A percentile compares a stretch with the other conserved stretches of the same genome.
Evolutionary conservation across 2,888 invertebrate species (phyloP).

Genomic region (Eupeodes luniger): DNA sequence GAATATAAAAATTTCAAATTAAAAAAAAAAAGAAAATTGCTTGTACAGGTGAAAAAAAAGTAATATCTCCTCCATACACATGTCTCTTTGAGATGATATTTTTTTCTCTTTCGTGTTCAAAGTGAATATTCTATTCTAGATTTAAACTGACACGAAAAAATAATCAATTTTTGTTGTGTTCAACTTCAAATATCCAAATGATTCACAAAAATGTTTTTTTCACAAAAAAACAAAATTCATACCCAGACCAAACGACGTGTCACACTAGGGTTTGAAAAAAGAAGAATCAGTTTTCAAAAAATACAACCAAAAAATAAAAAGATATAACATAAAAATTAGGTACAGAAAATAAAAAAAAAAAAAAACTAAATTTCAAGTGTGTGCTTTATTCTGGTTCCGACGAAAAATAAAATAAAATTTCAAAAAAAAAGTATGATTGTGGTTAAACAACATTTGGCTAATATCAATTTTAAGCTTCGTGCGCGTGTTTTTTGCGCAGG

Average conservation of each 20-base stretch:
- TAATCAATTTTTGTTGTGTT: constrained; percentile 20
- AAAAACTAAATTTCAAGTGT: constrained; percentile 44
- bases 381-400: constrained; percentile 68
- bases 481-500: constrained; percentile 72
- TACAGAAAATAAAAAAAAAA: background rate
- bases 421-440: constrained; percentile 61
- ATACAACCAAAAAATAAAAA: background rate
- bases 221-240: constrained; percentile 27
- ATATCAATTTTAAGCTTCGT: constrained; percentile 71
- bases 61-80: constrained; percentile 34
- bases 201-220: constrained; percentile 20
- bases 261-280: constrained; percentile 50
- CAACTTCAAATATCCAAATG: background rate
- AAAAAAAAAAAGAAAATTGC: constrained; percentile 27
- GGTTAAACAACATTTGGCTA: constrained; percentile 76
- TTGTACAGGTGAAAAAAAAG: constrained; percentile 70
- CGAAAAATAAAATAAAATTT: background rate
- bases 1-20: constrained; percentile 1
- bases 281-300: constrained; percentile 62
- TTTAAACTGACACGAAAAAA: constrained; percentile 2
- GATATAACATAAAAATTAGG: constrained; percentile 25
- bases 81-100: constrained; percentile 7
- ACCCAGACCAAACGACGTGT: constrained; percentile 59
- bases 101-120: background rate
- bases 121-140: constrained; percentile 5